Percentiles rank a stretch among this genome's conserved stretches.
Evolutionary conservation across 1,140 invertebrate species (phyloP).

Genomic region (Cotesia glomerata): DNA sequence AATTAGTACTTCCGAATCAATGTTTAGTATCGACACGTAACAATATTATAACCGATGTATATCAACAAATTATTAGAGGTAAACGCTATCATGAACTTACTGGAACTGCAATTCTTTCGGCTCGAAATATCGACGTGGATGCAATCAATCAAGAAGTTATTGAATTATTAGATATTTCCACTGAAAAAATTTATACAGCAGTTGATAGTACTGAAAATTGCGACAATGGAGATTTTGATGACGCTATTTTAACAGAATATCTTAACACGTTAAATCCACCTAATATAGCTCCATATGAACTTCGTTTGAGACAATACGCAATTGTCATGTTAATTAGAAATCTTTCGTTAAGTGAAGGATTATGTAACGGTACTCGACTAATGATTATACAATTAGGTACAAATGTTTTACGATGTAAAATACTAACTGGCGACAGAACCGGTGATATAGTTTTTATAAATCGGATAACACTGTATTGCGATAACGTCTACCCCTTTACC

Average conservation of each 20-base stretch:
- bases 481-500: background rate
- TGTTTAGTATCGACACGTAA: background rate
- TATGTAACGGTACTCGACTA: conserved; percentile 32
- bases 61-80: conserved; percentile 10
- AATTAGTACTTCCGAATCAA: conserved; percentile 10
- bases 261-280: conserved; percentile 16
- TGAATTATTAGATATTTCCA: conserved; percentile 20
- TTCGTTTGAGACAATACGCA: conserved; percentile 9
- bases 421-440: conserved; percentile 21
- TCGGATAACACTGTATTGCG: conserved; percentile 25
- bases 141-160: conserved; percentile 29
- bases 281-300: conserved; percentile 18
- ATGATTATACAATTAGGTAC: conserved; percentile 25
- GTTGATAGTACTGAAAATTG: conserved; percentile 18
- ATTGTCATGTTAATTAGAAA: conserved; percentile 27
- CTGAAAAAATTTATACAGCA: conserved; percentile 18
- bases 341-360: conserved; percentile 23
- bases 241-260: conserved; percentile 22
- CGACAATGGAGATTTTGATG: conserved; percentile 10
- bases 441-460: conserved; percentile 30
- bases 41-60: conserved; percentile 16
- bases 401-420: conserved; percentile 32
- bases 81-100: conserved; percentile 21
- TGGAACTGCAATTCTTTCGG: conserved; percentile 25
- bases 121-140: conserved; percentile 30